Evolutionary conservation across 2,113 vertebrate species (phyloP).

Genomic region (Chiloscyllium plagiosum): DNA sequence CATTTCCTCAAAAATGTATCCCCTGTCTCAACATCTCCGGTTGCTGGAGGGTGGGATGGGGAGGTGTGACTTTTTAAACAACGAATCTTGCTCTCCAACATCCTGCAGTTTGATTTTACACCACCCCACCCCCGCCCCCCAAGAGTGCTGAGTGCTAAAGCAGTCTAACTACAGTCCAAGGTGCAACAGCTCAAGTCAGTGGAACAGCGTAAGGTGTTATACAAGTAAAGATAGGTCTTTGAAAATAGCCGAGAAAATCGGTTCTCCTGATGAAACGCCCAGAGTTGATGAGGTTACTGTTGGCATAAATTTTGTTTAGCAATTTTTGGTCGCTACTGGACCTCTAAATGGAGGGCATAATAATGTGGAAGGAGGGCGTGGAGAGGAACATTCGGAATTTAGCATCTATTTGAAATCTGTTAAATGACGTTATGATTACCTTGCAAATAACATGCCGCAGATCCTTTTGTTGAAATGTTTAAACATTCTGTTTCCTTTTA

Average conservation of each 20-base stretch:
- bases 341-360: neutral
- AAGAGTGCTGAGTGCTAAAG: neutral
- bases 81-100: neutral
- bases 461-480: slow-evolving; percentile 24
- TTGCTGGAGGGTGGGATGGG: neutral
- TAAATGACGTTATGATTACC: slow-evolving; percentile 13
- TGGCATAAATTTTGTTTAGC: neutral
- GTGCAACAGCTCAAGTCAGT: slow-evolving; percentile 4
- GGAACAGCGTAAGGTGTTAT: neutral
- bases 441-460: slow-evolving; percentile 10
- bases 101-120: neutral
- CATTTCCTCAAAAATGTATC: neutral
- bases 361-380: neutral
- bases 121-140: too few species aligned
- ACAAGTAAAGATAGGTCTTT: neutral
- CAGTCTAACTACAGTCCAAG: neutral
- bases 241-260: neutral
- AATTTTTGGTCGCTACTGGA: neutral
- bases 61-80: neutral
- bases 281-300: neutral
- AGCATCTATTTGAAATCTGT: neutral
- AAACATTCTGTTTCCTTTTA: neutral
- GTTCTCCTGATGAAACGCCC: neutral
- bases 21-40: neutral
- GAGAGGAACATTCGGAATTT: neutral